Base-by-base conservation (phyloP, 2,888 invertebrate genomes). In the Tenthredo scrophulariae region DNA sequence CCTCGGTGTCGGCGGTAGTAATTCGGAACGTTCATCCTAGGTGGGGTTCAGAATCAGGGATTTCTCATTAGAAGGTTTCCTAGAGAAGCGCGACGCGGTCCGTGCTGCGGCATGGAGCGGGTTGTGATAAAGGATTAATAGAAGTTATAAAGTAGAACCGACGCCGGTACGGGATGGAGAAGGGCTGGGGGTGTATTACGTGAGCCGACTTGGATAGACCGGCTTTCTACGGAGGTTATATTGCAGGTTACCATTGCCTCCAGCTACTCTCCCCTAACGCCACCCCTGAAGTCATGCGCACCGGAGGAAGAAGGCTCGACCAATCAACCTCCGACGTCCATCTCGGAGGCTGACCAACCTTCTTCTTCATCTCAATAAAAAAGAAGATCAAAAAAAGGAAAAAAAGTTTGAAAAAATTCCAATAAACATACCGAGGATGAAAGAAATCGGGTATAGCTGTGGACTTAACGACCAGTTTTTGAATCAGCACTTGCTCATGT, bases 131-230 rank as follows among this genome's bases (percentile, higher is more conserved):
- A 93, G 93, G 93, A 93, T 93, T 93, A 93, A 93, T 93, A 93
- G 93, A 93, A 93, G 93, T 93, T 93, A 93, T 93, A 93, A 93
- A 93, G 93, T 93, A 93, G 92, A 93, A 92, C 92, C 92, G 91
- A 80, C 80, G 80, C 26, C 40, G 33, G 67, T 18, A 18, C 7
- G 77, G 77, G 80, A 33, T n/a, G 26, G 37, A 6, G 91, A 91
- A 90, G 92, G 90, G 92, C 91, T 90, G 92, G 92, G 92, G 92
- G 92, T 91, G 91, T 92, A 91, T 92, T 93, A 93, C 93, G 93
- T 93, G 93, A 93, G 93, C 91, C 91, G 93, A 93, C 93, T 93
- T 92, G 91, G 93, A 93, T 93, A 92, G 91, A 91, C 91, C 83
- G 80, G 58, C 92, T 93, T 92, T 93, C 92, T 92, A 91, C 92